Percentiles rank a stretch among this genome's conserved stretches.
phyloP scores from a whole-genome alignment of 2,113 vertebrate genomes.

The Lepus europaeus region DNA sequence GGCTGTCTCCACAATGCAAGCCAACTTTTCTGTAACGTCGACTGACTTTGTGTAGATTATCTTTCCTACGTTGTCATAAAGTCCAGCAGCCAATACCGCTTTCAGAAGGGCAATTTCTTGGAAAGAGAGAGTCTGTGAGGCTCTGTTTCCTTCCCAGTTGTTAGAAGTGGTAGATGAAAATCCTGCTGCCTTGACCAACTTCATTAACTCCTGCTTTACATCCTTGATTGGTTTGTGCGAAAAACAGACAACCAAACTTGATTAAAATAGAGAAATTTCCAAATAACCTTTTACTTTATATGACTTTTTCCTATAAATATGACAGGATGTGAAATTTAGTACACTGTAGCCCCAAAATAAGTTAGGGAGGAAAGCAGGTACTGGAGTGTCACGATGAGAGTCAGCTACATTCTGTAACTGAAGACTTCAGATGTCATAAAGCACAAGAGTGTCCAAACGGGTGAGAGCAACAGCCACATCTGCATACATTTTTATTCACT shows the following conservation, averaged over 20 bases:
- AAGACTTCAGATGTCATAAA: background rate
- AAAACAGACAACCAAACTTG: constrained; percentile 20
- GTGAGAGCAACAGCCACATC: constrained; percentile 15
- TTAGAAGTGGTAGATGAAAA: constrained; percentile 85
- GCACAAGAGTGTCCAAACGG: background rate
- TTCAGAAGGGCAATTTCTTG: constrained; percentile 93
- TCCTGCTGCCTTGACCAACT: constrained; percentile 94
- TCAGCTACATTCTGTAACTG: background rate
- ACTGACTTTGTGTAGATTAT: constrained; percentile 92
- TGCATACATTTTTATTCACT: background rate
- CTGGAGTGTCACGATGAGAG: background rate
- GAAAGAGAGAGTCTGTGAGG: constrained; percentile 83
- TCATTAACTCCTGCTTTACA: constrained; percentile 95
- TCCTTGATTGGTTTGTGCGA: constrained; percentile 87
- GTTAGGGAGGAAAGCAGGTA: background rate
- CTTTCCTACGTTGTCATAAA: constrained; percentile 96
- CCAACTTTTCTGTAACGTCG: constrained; percentile 93
- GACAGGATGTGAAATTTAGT: background rate
- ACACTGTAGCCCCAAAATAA: background rate
- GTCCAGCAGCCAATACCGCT: constrained; percentile 94
- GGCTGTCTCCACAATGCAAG: constrained; percentile 94
- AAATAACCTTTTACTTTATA: background rate
- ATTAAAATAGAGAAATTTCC: constrained; percentile 22
- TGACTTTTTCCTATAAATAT: background rate
- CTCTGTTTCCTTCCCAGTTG: constrained; percentile 75